Evolutionary conservation across 2,797 vertebrate genomes (phyloP).

Genomic region (Peromyscus nudipes): DNA sequence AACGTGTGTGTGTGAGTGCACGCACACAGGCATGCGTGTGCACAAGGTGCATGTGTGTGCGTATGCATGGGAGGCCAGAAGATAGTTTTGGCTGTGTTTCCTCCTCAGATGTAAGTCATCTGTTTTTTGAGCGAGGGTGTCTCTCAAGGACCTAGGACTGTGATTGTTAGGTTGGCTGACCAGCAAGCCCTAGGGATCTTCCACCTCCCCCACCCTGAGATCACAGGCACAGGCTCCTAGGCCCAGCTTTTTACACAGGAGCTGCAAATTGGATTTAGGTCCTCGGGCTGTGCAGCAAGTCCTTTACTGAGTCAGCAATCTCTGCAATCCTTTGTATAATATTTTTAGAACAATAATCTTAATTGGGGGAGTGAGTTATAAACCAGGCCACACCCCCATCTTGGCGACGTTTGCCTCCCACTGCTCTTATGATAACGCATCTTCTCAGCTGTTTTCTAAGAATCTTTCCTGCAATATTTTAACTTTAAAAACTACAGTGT

Average conservation of each 20-base stretch:
- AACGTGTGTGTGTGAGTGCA: not conserved
- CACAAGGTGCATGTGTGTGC: not conserved
- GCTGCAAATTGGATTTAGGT: not conserved
- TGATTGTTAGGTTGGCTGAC: not conserved
- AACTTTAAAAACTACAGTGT: not conserved
- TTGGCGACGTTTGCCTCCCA: not conserved
- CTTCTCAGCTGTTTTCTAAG: not conserved
- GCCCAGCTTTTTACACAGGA: not conserved
- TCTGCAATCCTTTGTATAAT: not conserved
- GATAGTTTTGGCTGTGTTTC: not conserved
- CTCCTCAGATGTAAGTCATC: not conserved
- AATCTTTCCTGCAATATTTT: not conserved
- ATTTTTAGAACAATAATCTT: conserved; percentile 26
- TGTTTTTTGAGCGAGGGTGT: not conserved
- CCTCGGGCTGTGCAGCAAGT: not conserved
- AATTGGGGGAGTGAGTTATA: conserved; percentile 5
- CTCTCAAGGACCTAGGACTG: not conserved
- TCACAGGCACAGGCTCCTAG: not conserved
- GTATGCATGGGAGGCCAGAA: not conserved
- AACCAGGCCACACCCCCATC: not conserved
- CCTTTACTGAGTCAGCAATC: not conserved
- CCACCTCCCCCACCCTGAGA: not conserved
- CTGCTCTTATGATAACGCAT: not conserved
- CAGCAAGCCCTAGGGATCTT: not conserved
- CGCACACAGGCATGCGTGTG: accelerated